Percentiles rank a stretch among this genome's conserved stretches.
These are phyloP conservation scores for Pterocles orientalis DNA, from an alignment of 2,113 vertebrate species.

Conservation along the genomic window DNA sequence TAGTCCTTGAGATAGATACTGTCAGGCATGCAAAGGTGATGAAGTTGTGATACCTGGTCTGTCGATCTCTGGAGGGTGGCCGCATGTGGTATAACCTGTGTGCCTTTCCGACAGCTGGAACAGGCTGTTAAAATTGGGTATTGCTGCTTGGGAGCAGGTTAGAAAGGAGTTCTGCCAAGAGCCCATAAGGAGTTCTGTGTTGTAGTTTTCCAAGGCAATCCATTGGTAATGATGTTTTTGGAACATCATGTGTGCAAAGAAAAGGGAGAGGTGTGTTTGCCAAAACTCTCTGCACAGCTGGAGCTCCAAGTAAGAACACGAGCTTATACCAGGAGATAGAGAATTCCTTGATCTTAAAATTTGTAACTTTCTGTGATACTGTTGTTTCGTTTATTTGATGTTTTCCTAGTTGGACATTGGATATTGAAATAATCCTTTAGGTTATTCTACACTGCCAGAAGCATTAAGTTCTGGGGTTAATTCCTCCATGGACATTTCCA, in stretches of 20 bases:
- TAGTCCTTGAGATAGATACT: background rate
- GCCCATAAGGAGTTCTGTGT: accelerated
- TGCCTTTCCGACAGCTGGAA: background rate
- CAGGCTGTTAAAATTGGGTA: background rate
- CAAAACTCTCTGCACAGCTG: background rate
- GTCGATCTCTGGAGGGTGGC: background rate
- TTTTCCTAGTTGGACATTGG: background rate
- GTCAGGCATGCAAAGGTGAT: background rate
- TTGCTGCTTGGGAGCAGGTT: background rate
- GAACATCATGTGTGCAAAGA: background rate
- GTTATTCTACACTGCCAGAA: background rate
- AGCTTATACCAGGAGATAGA: background rate
- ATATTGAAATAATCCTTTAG: accelerated
- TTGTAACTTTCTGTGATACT: background rate
- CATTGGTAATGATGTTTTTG: background rate
- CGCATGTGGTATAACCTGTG: accelerated
- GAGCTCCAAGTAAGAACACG: background rate
- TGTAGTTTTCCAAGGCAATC: background rate
- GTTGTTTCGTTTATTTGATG: background rate
- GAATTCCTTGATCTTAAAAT: background rate
- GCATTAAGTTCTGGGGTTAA: background rate
- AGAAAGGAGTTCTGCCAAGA: background rate
- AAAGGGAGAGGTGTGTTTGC: background rate
- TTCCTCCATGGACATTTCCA: background rate
- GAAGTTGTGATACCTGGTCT: background rate